Base-by-base conservation (phyloP, 2,888 invertebrate genomes). In the Lithodes maja region DNA sequence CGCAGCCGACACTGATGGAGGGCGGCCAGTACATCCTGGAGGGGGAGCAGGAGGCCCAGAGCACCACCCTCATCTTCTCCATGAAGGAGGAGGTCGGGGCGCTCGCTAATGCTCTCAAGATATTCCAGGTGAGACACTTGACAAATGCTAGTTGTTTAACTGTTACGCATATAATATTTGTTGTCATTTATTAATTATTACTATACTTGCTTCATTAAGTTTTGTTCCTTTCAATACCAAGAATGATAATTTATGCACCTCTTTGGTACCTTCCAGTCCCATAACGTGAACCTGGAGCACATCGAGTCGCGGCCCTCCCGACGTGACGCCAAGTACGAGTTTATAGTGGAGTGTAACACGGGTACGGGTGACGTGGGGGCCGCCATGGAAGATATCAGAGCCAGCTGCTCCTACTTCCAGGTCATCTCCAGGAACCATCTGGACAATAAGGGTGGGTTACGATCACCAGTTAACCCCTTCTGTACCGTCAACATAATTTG, bases 231-330 rank as follows among this genome's bases (percentile, higher is more conserved):
- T 33, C 33, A 33, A 33, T 33, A 33, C 33, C 33, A 33, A 33
- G 33, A 33, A 33, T 33, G 33, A 33, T 33, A 33, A 33, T 33
- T 33, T 33, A 33, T 33, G 33, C 33, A 33, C 33, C 33, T 33
- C 33, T 33, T 33, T 33, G 33, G 33, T 33, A 33, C 33, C 33
- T 84, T 83, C 12, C 92, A 95, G 94, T 92, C 93, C 17, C 93
- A 94, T 92, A 92, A 93, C 33, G 96, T 99, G 17, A 99, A 99
- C 94, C 95, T 99, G 87, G 94, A 96, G 92, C 98, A 99, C 94
- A 99, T 99, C 90, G 99, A 99, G 94, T 99, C 99, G 95, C 15
- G 97, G 55, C 98, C 98, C 0, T 98, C 98, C 0, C 95, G 96
- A 83, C 95, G 98, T 90, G 96, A 93, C 3, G 96, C 96, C 52